Evolutionary conservation across 2,113 vertebrate genomes (phyloP).

Genomic region (Apistogramma diplotaenia): DNA sequence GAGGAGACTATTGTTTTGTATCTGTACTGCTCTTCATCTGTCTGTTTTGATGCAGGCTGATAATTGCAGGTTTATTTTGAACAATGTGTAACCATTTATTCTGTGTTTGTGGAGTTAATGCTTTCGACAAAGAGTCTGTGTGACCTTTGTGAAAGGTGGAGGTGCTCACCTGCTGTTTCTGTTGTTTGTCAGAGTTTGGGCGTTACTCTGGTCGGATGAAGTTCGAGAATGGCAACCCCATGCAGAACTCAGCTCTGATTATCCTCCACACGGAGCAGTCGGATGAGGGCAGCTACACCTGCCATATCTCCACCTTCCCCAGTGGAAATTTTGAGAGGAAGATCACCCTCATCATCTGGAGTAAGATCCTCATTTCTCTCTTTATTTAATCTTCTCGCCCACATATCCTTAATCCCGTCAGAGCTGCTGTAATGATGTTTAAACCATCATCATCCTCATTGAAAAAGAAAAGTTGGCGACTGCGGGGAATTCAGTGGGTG

Average conservation of each 20-base stretch:
- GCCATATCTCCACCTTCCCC: conserved; percentile 75
- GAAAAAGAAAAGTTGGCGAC: background rate
- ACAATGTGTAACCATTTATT: background rate
- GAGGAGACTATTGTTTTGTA: background rate
- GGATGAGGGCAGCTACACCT: conserved; percentile 73
- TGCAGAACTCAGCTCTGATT: conserved; percentile 63
- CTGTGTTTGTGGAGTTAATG: background rate
- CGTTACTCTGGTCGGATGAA: conserved; percentile 61
- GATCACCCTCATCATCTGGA: conserved; percentile 70
- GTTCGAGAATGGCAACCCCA: conserved; percentile 66
- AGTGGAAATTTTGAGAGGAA: conserved; percentile 73
- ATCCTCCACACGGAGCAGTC: conserved; percentile 64
- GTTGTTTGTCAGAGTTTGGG: conserved; percentile 60
- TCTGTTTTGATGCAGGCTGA: background rate
- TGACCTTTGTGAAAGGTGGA: background rate
- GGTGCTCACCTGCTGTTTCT: background rate
- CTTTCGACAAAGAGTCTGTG: background rate
- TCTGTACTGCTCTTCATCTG: background rate
- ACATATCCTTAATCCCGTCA: conserved; percentile 13
- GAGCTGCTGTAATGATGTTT: conserved; percentile 31
- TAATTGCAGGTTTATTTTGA: background rate
- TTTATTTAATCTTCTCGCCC: background rate
- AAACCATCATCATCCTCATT: conserved; percentile 1
- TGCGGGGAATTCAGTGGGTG: background rate
- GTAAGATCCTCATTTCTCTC: conserved; percentile 56